Evolutionary conservation across 2,888 invertebrate species (phyloP).

Genomic region (Seira musarum): DNA sequence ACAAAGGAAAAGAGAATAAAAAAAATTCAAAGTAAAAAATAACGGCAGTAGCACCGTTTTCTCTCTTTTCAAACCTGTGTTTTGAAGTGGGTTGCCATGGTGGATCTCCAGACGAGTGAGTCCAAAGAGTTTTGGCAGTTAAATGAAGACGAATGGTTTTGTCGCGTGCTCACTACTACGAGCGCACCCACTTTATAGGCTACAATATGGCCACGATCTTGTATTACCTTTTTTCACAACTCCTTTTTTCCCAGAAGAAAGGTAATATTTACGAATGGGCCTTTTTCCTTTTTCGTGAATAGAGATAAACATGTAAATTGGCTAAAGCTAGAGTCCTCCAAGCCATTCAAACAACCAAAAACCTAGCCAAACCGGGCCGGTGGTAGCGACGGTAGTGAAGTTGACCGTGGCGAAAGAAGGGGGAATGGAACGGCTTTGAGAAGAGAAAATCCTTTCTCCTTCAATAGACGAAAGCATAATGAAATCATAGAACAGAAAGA

Average conservation of each 20-base stretch:
- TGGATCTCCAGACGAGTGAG: slow-evolving; percentile 68
- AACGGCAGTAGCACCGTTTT: slow-evolving; percentile 45
- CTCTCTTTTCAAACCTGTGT: slow-evolving; percentile 58
- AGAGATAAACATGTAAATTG: slow-evolving; percentile 58
- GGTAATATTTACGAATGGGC: slow-evolving; percentile 42
- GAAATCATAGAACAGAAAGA: background rate
- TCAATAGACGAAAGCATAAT: background rate
- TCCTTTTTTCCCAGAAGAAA: slow-evolving; percentile 4
- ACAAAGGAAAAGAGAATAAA: background rate
- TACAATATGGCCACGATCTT: background rate
- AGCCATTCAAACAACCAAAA: background rate
- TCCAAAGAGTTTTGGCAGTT: slow-evolving; percentile 69
- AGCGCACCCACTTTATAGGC: background rate
- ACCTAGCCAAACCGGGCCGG: too few relatives aligned
- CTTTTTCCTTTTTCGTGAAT: slow-evolving; percentile 8
- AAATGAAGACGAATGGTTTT: slow-evolving; percentile 70
- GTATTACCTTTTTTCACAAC: slow-evolving; percentile 6
- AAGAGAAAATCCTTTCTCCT: background rate
- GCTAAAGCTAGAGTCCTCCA: background rate
- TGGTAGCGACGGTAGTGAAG: background rate
- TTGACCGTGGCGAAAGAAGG: background rate
- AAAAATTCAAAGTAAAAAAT: background rate
- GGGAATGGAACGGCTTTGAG: background rate
- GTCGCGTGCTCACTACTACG: slow-evolving; percentile 66
- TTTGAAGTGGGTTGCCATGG: slow-evolving; percentile 70